Percentiles rank a stretch among this genome's conserved stretches.
These are phyloP conservation scores for Eupristina koningsbergeri DNA, from an alignment of 1,140 invertebrate species.

Conservation along the genomic window DNA sequence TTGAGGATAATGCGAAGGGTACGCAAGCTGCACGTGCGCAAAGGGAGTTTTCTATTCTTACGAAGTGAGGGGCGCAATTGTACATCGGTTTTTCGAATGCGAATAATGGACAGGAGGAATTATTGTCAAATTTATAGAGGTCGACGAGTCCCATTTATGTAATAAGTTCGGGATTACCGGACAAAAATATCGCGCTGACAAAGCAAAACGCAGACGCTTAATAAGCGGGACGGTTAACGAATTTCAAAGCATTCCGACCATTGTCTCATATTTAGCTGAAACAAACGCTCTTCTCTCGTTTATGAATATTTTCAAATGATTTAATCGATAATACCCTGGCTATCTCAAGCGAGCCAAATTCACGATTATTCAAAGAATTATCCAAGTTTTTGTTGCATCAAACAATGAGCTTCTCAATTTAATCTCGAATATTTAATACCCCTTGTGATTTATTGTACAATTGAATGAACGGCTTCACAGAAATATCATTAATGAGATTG, in stretches of 20 bases:
- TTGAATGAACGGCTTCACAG: too few species aligned
- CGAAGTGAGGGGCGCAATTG: background rate
- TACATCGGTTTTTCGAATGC: background rate
- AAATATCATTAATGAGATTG: too few species aligned
- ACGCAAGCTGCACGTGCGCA: conserved; percentile 10
- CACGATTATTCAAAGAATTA: too few species aligned
- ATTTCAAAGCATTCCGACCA: background rate
- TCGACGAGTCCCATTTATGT: background rate
- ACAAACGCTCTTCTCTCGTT: background rate
- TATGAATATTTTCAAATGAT: background rate
- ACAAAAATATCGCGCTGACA: background rate
- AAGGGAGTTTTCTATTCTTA: conserved; percentile 17
- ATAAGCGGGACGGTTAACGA: background rate
- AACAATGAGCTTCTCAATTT: too few species aligned
- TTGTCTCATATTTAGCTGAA: background rate
- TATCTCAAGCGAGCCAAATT: too few species aligned
- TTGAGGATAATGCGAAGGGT: background rate
- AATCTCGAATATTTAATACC: too few species aligned
- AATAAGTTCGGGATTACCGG: background rate
- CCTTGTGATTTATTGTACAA: too few species aligned
- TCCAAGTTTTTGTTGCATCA: too few species aligned
- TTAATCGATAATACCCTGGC: too few species aligned
- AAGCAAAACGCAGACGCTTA: too few species aligned
- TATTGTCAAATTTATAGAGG: conserved; percentile 19
- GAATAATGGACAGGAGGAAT: conserved; percentile 12